Conservation (phyloP, 2,797 vertebrate genomes). For the Merluccius polli region DNA sequence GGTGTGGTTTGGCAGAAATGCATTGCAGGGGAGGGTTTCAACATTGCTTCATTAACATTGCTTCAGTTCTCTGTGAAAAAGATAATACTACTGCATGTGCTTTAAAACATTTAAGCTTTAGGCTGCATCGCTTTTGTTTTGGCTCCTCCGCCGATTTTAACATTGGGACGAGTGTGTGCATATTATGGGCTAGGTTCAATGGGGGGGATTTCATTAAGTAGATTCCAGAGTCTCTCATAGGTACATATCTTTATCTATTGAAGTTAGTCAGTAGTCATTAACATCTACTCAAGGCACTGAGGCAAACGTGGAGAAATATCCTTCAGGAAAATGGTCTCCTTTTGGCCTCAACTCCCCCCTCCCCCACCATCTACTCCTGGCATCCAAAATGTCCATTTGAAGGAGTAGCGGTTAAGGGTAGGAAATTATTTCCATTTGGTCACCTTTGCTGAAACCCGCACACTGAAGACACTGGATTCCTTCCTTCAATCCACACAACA, state of each 20-base stretch:
- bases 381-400: conserved; percentile 29
- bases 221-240: conserved; percentile 13
- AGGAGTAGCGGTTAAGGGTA: conserved; percentile 24
- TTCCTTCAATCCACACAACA: conserved; percentile 15
- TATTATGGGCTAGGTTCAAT: neutral
- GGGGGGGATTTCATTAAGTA: conserved; percentile 20
- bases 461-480: conserved; percentile 15
- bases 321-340: conserved; percentile 41
- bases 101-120: neutral
- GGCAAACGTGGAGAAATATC: conserved; percentile 39
- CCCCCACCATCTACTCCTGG: conserved; percentile 10
- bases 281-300: conserved; percentile 57
- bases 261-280: conserved; percentile 18
- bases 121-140: neutral
- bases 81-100: neutral
- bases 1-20: neutral
- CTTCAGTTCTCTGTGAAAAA: neutral
- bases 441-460: conserved; percentile 15
- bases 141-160: neutral
- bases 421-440: conserved; percentile 25
- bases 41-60: neutral
- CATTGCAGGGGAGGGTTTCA: neutral
- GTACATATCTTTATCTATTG: conserved; percentile 23
- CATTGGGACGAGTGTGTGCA: neutral
- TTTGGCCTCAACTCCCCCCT: conserved; percentile 44